These are phyloP conservation scores for Enhydra lutris DNA, from an alignment of 2,113 vertebrate species.

Conservation along the genomic window DNA sequence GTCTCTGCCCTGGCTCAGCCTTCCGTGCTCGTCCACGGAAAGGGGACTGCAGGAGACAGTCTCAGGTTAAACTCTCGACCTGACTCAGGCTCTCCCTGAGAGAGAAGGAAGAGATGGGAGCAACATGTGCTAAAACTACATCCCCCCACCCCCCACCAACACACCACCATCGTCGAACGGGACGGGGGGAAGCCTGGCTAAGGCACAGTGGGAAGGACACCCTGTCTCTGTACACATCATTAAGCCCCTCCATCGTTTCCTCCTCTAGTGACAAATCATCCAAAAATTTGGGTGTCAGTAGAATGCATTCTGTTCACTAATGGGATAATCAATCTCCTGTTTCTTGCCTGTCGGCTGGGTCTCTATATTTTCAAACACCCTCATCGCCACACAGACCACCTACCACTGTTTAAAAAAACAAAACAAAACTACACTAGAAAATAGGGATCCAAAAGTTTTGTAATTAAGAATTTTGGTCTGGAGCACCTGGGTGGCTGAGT, in stretches of 20 bases:
- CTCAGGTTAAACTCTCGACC: not conserved
- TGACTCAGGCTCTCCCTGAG: not conserved
- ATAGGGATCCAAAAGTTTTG: not conserved
- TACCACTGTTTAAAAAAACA: not conserved
- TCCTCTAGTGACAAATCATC: not conserved
- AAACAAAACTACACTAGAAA: not conserved
- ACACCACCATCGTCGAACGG: not conserved
- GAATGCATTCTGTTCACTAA: conserved; percentile 23
- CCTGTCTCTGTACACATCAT: not conserved
- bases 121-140: rapidly evolving
- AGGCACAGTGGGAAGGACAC: not conserved
- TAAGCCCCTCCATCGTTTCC: not conserved
- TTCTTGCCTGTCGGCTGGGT: not conserved
- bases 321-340: conserved; percentile 44
- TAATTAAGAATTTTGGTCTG: not conserved
- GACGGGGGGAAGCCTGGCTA: not conserved
- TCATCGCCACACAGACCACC: not conserved
- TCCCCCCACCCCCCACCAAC: too few relatives aligned
- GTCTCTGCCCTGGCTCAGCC: not conserved
- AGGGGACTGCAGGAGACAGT: not conserved
- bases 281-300: not conserved
- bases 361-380: not conserved
- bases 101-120: not conserved
- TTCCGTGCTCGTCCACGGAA: rapidly evolving
- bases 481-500: not conserved